Percentiles rank a stretch among this genome's conserved stretches.
Evolutionary conservation across 2,888 invertebrate genomes (phyloP).

Genomic region (Erannis defoliaria): DNA sequence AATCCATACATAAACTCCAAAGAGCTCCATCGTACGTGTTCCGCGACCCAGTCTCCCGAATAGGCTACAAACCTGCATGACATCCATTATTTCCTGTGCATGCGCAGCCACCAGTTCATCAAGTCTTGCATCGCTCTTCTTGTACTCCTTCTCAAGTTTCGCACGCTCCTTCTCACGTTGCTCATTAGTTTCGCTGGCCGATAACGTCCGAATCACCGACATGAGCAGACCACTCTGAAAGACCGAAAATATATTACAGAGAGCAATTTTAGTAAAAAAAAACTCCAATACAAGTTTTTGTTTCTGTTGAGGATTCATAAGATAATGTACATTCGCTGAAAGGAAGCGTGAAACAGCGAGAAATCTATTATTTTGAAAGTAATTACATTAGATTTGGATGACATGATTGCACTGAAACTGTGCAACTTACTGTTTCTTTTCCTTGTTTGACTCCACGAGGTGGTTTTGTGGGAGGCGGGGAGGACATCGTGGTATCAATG

Average conservation of each 20-base stretch:
- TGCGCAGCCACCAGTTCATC: slow-evolving; percentile 96
- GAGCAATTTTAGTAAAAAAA: neutral
- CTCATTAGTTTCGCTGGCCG: slow-evolving; percentile 97
- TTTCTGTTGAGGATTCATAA: neutral
- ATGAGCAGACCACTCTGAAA: slow-evolving; percentile 94
- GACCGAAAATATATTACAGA: neutral
- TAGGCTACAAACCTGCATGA: slow-evolving; percentile 89
- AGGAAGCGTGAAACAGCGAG: neutral
- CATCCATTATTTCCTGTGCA: slow-evolving; percentile 94
- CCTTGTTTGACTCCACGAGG: slow-evolving; percentile 94
- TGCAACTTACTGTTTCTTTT: slow-evolving; percentile 91
- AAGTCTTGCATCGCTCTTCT: slow-evolving; percentile 94
- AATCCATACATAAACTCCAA: no score
- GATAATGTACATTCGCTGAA: neutral
- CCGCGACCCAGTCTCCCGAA: no score
- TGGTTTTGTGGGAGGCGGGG: slow-evolving; percentile 93
- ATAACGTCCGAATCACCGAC: slow-evolving; percentile 97
- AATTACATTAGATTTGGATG: slow-evolving; percentile 12
- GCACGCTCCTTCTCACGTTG: slow-evolving; percentile 97
- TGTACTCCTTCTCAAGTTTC: slow-evolving; percentile 97
- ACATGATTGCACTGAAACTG: slow-evolving; percentile 28
- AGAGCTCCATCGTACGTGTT: no score
- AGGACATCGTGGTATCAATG: slow-evolving; percentile 79
- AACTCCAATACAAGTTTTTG: neutral
- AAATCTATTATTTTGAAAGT: neutral